Evolutionary conservation across 2,888 invertebrate species (phyloP), one percentile per base, ranked within the genome.

Genomic region (Azorinus chamasolen): DNA sequence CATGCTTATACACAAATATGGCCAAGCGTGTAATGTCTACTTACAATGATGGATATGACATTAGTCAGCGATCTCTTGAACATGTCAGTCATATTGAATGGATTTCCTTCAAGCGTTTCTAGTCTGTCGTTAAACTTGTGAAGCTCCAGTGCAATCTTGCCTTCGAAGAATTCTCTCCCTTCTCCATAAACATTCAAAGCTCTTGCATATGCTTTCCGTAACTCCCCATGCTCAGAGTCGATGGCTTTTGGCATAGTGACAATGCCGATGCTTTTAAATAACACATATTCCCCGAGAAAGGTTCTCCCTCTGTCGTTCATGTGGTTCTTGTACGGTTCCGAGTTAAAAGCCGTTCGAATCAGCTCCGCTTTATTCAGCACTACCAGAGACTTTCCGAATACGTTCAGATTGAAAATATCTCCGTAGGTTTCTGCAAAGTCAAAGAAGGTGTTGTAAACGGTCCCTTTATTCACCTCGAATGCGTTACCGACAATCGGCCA

Each of bases 401-500:
- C 14, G 20, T n/a, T n/a, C n/a, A n/a, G n/a, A n/a, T n/a, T n/a
- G n/a, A n/a, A n/a, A n/a, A n/a, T n/a, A n/a, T n/a, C 58, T 62
- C 66, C 73, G 27, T 55, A 66, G 8, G 41, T 14, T 8, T 27
- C 22, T n/a, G 66, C 65, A 48, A 50, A 66, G 10, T 66, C 37
- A 12, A 22, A 32, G 5, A 62, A 25, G 5, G 25, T 62, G 4
- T 22, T 20, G n/a, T 57, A 50, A 6, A 73, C n/a, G 14, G 18
- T 62, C 20, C 54, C 66, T 20, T 48, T 37, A 10, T 46, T 32
- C 5, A 73, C 24, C 14, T 61, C 65, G 1, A 66, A 37, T 12
- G 50, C 32, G 14, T 39, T 41, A 25, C 73, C 73, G 32, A 73
- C 16, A 2, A 73, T n/a, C n/a, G n/a, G n/a, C n/a, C n/a, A n/a